Evolutionary conservation across 2,797 vertebrate species (phyloP).

Genomic region (Artibeus lituratus): DNA sequence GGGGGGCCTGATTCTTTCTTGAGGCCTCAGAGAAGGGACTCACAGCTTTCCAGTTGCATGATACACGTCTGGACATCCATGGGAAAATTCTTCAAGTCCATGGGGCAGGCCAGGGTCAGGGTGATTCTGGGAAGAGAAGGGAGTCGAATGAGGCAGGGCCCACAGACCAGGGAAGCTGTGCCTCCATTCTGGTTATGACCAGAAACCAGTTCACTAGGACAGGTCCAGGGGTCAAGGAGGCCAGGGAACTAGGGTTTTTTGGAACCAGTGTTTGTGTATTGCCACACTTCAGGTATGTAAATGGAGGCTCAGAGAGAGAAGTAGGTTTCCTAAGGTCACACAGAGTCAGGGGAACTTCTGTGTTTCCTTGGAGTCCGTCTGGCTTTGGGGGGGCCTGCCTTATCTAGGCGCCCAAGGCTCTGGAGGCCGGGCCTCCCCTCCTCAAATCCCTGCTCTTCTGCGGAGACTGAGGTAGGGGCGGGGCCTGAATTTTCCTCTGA

Average conservation of each 20-base stretch:
- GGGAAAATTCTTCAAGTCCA: slow-evolving; percentile 98
- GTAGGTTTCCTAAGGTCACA: not conserved
- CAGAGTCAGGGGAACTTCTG: not conserved
- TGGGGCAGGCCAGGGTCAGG: slow-evolving; percentile 92
- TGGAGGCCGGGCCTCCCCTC: not conserved
- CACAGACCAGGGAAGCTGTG: not conserved
- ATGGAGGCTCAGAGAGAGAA: not conserved
- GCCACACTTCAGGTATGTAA: not conserved
- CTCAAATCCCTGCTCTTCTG: not conserved
- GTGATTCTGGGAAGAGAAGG: slow-evolving; percentile 86
- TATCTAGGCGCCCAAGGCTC: not conserved
- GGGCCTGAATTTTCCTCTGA: not conserved
- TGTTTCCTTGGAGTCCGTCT: not conserved
- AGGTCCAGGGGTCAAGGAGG: not conserved
- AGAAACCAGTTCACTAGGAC: not conserved
- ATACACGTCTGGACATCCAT: slow-evolving; percentile 99
- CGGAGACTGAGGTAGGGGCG: not conserved
- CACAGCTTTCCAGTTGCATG: slow-evolving; percentile 99
- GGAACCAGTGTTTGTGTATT: not conserved
- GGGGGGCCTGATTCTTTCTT: not conserved
- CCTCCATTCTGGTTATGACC: not conserved
- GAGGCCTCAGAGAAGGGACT: slow-evolving; percentile 78
- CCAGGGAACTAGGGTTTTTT: not conserved
- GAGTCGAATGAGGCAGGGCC: not conserved
- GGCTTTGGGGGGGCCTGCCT: not conserved